These are phyloP conservation scores for Dipus sagitta DNA, from an alignment of 2,797 vertebrate genomes.

Conservation along the genomic window DNA sequence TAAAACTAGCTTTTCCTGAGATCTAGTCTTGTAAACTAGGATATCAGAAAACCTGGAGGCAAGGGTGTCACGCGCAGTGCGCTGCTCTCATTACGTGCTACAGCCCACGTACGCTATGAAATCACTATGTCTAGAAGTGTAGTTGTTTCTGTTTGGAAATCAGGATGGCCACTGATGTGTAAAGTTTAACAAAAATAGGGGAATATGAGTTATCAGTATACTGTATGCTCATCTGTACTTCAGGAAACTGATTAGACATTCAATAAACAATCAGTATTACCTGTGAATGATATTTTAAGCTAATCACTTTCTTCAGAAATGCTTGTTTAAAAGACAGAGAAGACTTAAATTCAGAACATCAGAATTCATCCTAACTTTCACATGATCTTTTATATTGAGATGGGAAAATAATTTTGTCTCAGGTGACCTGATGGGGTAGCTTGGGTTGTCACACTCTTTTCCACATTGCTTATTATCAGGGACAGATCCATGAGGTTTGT, in stretches of 20 bases:
- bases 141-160: neutral
- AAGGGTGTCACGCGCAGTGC: accelerated
- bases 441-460: no score
- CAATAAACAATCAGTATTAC: neutral
- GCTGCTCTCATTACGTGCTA: accelerated
- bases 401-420: neutral
- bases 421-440: neutral
- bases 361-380: neutral
- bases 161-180: neutral
- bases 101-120: no score
- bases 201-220: neutral
- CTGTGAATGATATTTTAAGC: neutral
- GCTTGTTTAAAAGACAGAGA: neutral
- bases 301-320: neutral
- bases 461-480: no score
- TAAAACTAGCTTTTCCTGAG: neutral
- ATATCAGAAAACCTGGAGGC: neutral
- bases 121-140: neutral
- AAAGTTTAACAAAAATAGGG: neutral
- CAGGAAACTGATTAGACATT: neutral
- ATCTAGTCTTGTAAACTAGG: neutral
- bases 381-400: neutral
- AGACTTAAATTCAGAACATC: neutral
- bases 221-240: neutral
- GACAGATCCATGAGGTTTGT: no score